Evolutionary conservation across 37 sponge, comb jelly and placozoan genomes (phyloP), one percentile per base, ranked within the genome.

Genomic region (Spongilla lacustris): DNA sequence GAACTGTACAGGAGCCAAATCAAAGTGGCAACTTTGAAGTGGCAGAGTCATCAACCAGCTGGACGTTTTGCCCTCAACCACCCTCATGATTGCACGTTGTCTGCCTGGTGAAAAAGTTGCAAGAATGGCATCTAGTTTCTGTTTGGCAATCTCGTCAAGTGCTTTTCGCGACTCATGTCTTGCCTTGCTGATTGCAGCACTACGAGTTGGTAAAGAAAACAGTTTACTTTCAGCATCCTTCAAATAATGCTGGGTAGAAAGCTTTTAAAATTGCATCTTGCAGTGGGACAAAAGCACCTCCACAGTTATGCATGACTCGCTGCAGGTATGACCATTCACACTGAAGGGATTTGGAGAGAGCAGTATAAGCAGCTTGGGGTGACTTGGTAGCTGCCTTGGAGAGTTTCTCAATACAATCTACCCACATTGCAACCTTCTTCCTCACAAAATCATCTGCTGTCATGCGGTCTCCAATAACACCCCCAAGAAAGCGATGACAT

Each of bases 251-350:
- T 36, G 77, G 36, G 34, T 36, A 36, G 46, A 35, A 36, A 35
- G 27, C 70, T 27, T 27, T 69, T n/a, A 27, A 27, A 69, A 82
- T 46, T 21, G 48, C 46, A 25, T 82, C 73, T 26, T 30, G 25
- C 67, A 84, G n/a, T 46, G 83, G 73, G 22, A 31, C 72, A 70
- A 69, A 85, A n/a, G 77, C 75, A 77, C 32, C 79, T 26, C 28
- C 71, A 77, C 79, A 78, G 66, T 69, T 77, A 32, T 50, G 76
- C 25, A 50, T 75, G 22, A 84, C 71, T 22, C 84, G 72, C 75
- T 83, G 84, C 14, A 83, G 75, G 73, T 74, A 83, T 41, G 75
- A 27, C 84, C 84, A 83, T 33, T 83, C 75, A 83, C 22, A 83
- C 66, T 83, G 84, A 17, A 73, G 84, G 17, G 75, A 68, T 58